Evolutionary conservation across 2,888 invertebrate species (phyloP).

Genomic region (Agelastica alni): DNA sequence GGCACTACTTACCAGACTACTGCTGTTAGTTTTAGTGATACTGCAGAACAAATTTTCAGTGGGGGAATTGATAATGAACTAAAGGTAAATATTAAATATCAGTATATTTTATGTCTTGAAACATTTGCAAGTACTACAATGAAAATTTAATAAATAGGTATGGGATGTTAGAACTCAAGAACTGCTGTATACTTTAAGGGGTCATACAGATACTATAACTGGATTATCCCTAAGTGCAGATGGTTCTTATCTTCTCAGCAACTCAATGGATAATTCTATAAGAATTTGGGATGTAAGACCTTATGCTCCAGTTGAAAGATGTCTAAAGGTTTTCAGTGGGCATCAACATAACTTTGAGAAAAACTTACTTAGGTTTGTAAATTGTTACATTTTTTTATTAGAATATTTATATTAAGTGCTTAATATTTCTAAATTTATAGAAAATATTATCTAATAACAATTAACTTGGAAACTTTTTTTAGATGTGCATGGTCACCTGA

Average conservation of each 20-base stretch:
- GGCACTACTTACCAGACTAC: constrained; percentile 79
- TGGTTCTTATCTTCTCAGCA: constrained; percentile 90
- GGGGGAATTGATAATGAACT: constrained; percentile 97
- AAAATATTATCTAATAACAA: too few species aligned
- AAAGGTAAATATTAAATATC: constrained; percentile 61
- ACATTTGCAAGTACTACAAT: too few species aligned
- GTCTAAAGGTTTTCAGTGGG: constrained; percentile 78
- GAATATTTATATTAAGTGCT: too few species aligned
- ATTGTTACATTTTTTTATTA: too few species aligned
- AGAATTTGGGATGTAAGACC: constrained; percentile 97
- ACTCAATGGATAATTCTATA: constrained; percentile 95
- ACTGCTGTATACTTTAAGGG: constrained; percentile 80
- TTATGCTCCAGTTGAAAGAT: constrained; percentile 90
- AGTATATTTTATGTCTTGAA: background rate
- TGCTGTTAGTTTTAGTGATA: constrained; percentile 91
- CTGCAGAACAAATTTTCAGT: constrained; percentile 91
- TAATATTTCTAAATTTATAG: too few species aligned
- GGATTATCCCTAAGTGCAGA: constrained; percentile 82
- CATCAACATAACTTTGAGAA: constrained; percentile 98
- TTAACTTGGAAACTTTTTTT: too few species aligned
- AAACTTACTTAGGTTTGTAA: constrained; percentile 74
- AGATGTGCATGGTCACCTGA: constrained; percentile 58
- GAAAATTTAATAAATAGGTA: too few species aligned
- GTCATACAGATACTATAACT: constrained; percentile 96
- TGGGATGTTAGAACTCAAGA: constrained; percentile 95